Evolutionary conservation across 2,113 vertebrate species (phyloP), one percentile per base, ranked within the genome.

Genomic region (Taxidea taxus): DNA sequence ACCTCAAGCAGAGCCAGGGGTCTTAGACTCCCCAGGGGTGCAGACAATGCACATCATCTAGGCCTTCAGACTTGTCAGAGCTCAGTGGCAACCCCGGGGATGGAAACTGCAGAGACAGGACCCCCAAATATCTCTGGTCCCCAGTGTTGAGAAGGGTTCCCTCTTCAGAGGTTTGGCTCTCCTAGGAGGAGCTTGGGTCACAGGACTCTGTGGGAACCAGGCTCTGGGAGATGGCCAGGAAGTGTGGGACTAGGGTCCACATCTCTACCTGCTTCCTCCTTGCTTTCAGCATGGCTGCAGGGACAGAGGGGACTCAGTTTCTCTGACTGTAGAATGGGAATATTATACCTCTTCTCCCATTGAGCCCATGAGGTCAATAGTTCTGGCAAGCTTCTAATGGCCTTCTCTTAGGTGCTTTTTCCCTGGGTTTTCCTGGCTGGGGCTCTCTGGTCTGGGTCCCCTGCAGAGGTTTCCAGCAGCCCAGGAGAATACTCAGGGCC

Each of bases 1-100:
- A 31, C 21, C 29, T 58, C 12, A 3, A 3, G 23, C 37, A 70
- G 18, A 37, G n/a, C 44, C 7, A 0, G 2, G 0, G 10, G 37
- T 37, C 37, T 54, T 31, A 25, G 60, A 29, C n/a, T 42, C 20
- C 5, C 27, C 6, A 14, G 1, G 0, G 29, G 27, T 18, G 54
- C 81, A n/a, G 49, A 12, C 39, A 21, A 2, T 60, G 49, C 25
- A 6, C 77, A 13, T 27, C 18, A 56, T 23, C 8, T 21, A 15
- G 44, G n/a, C 31, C 13, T 80, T 90, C 2, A 16, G 75, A 23
- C 44, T 37, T 60, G 75, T 16, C 0, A 6, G 9, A 81, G 29
- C 47, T 39, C 80, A 39, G 42, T 18, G 51, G 15, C 25, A 56
- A 21, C 13, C 54, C 20, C 1, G 1, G 44, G 27, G 66, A 39